Evolutionary conservation across 2,797 vertebrate genomes (phyloP), one percentile per base, ranked within the genome.

Genomic region (Megaceryle alcyon): DNA sequence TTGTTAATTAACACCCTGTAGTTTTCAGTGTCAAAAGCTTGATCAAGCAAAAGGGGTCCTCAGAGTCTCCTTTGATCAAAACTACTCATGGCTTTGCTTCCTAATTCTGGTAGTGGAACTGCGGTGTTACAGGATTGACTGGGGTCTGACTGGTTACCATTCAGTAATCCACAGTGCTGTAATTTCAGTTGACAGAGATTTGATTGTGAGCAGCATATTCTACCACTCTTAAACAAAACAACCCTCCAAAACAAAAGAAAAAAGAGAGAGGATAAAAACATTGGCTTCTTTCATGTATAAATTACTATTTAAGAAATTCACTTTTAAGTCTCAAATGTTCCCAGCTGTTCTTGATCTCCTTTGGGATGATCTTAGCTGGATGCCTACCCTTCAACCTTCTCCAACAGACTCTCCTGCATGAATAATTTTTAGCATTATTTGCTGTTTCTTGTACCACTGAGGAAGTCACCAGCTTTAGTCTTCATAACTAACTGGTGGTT

Each of bases 31-130:
- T 88, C 86, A 92, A 88, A 88, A 88, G 70, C 64, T 61, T 64
- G 31, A 95, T 94, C 90, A 94, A 88, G 78, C 48, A 92, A 95
- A 90, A 95, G 76, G n/a, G 79, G 25, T 82, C 53, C 83, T 93
- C 73, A 75, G 72, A 83, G 23, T 37, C 63, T 82, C 39, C 82
- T 96, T 86, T 88, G 79, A 95, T 88, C 33, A 72, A 85, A 93
- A 86, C 44, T 75, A 79, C 49, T 44, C 28, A 81, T 69, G 35
- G 73, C 21, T 95, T 92, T 72, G 26, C 56, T 90, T 87, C 64
- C 64, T 80, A 86, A 88, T 88, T 76, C 71, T 92, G 54, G 17
- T 53, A 90, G 63, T 75, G 68, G 79, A 88, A 80, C 37, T 16
- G 15, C 64, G 71, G 56, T 2, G 7, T 72, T 80, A 75, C 56